Base-by-base conservation (phyloP, 2,113 vertebrate genomes). In the Ceyx margarethae region DNA sequence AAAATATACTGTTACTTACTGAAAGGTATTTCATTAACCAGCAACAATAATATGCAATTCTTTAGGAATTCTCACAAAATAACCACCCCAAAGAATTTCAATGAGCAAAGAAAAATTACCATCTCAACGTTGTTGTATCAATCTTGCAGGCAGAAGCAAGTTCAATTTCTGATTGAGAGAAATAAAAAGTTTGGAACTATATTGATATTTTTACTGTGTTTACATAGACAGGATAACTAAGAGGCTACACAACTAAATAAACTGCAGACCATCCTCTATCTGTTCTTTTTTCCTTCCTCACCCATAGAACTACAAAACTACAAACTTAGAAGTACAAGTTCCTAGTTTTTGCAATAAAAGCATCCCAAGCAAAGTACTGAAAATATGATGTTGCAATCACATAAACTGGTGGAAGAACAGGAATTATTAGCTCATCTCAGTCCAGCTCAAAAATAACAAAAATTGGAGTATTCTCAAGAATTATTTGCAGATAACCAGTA, bases 11-110 rank as follows among this genome's bases (percentile, higher is more conserved):
- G 51, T 83, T 85, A 85, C 48, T 93, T 81, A 45, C 40, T 95
- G 84, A 92, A 92, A 93, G 60, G 46, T 81, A 78, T 91, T 89
- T 91, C 85, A 91, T 87, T 87, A 96, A 91, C 57, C 33, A 71
- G 73, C 56, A 93, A 35, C 45, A 89, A 84, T 60, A 45, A 88
- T 92, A 94, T 93, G 79, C 87, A 93, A 75, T 91, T 92, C 91
- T 88, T 58, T 53, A 81, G 57, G 33, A 82, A 45, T 68, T 82
- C 69, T 83, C 31, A 10, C 61, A 89, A 89, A 93, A 93, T 56
- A 85, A 88, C 65, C 31, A 57, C 8, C 8, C 42, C 8, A 3
- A 81, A 84, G 85, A 89, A 91, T 95, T 91, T 85, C 45, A 95
- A 48, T 84, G 76, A 37, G 87, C 46, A 87, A 89, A 85, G n/a